Conservation (phyloP, 2,113 vertebrate genomes). For the Hippocampus barbouri region DNA sequence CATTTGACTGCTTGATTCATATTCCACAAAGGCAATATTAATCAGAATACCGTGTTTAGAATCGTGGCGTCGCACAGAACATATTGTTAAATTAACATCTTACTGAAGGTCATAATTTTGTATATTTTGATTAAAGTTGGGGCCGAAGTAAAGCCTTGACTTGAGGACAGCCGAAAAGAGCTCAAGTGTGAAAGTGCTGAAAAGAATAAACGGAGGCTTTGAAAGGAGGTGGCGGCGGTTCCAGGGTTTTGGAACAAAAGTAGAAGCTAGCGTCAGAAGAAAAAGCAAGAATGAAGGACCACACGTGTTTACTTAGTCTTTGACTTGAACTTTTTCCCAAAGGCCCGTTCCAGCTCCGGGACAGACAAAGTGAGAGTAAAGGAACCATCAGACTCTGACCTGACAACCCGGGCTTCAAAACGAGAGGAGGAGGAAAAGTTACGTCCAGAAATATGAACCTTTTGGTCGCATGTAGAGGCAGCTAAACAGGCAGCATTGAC, state of each 20-base stretch:
- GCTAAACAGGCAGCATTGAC: background rate
- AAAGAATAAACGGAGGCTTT: constrained; percentile 23
- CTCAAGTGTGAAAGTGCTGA: background rate
- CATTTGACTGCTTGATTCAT: too few relatives aligned
- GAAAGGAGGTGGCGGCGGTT: constrained; percentile 32
- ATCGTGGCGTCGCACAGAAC: too few relatives aligned
- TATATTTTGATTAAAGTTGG: background rate
- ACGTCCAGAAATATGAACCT: background rate
- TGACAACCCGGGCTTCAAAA: constrained; percentile 72
- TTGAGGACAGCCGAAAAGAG: background rate
- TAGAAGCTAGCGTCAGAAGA: constrained; percentile 38
- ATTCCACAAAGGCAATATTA: too few relatives aligned
- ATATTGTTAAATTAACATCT: too few relatives aligned
- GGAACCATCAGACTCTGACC: constrained; percentile 71
- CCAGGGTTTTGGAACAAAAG: constrained; percentile 20
- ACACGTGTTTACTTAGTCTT: constrained; percentile 74
- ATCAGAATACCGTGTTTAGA: too few relatives aligned
- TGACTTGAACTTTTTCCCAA: constrained; percentile 75
- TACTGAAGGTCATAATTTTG: background rate
- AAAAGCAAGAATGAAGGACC: constrained; percentile 25
- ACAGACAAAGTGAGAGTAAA: constrained; percentile 77
- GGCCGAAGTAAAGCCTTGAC: background rate
- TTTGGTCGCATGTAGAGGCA: background rate
- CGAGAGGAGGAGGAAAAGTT: constrained; percentile 40
- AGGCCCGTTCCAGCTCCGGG: constrained; percentile 76